Evolutionary conservation across 2,888 invertebrate species (phyloP).

Genomic region (Conops quadrifasciatus): DNA sequence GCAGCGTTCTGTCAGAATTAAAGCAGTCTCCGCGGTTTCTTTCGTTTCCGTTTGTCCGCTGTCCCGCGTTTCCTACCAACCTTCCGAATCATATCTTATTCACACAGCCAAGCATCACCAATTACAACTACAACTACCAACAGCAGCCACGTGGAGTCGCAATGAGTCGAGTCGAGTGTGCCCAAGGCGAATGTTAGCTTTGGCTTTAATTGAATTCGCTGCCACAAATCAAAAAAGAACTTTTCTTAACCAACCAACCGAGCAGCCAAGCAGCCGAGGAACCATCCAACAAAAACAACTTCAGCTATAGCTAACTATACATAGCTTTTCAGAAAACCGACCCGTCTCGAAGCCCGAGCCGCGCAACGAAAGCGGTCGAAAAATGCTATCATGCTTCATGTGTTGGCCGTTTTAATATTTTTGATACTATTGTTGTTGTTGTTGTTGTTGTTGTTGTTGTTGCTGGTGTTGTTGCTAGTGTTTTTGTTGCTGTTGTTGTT

Average conservation of each 20-base stretch:
- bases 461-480: too few relatives aligned
- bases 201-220: conserved; percentile 44
- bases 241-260: conserved; percentile 5
- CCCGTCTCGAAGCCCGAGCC: background rate
- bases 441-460: background rate
- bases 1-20: background rate
- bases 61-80: background rate
- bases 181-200: conserved; percentile 36
- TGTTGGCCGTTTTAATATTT: conserved; percentile 1
- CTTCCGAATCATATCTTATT: background rate
- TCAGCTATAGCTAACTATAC: too few relatives aligned
- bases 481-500: background rate
- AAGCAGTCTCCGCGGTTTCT: background rate
- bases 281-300: too few relatives aligned
- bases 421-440: background rate
- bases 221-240: conserved; percentile 40
- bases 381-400: background rate
- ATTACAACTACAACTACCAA: too few relatives aligned
- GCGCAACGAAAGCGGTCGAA: background rate
- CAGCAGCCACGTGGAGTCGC: background rate
- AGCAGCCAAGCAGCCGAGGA: background rate
- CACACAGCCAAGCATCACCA: too few relatives aligned
- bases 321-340: too few relatives aligned
- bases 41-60: too few relatives aligned
- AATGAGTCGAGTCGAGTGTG: background rate